Base-by-base conservation (phyloP, 2,797 vertebrate genomes). In the Pteronotus mesoamericanus region DNA sequence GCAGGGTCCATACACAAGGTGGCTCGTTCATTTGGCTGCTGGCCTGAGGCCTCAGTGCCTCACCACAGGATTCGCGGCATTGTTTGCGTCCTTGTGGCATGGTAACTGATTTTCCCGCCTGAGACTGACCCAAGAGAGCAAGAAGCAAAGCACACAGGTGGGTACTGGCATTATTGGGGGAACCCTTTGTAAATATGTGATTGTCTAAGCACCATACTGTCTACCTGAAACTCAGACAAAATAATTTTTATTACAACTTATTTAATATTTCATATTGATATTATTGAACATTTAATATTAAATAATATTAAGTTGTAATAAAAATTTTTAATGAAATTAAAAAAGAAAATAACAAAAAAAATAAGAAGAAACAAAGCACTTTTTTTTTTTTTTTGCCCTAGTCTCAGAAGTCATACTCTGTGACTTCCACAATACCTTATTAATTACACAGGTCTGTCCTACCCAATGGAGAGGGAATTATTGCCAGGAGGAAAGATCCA, bases 1-100 rank as follows among this genome's bases (percentile, higher is more conserved):
- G 22, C 16, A 48, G 9, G 1, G 8, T 14, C 19, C 12, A 6
- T 6, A 29, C 0, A 0, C 5, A 48, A 18, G 9, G 55, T 26
- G 8, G 2, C 7, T 46, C 29, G 44, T 9, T 26, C 32, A 18
- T 9, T 5, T 7, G 26, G 11, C 37, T 75, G 2, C 55, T 32
- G 42, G 22, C 19, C 71, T n/a, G 44, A 19, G 34, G 9, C 14
- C 15, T 39, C 21, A 21, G 37, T n/a, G 24, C 34, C 34, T 88
- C 22, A 59, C n/a, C 4, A 2, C 11, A 15, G 59, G 29, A 29
- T 5, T 9, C 21, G 26, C 0, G 6, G 61, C 29, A 46, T 5
- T 42, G 0, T 46, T 84, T 19, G 3, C 44, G 19, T 44, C 51
- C n/a, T 39, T 24, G 3, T 44, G 66, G 44, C 2, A 0, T 11